Evolutionary conservation across 2,113 vertebrate species (phyloP), one percentile per base, ranked within the genome.

Genomic region (Plecturocebus donacophilus): DNA sequence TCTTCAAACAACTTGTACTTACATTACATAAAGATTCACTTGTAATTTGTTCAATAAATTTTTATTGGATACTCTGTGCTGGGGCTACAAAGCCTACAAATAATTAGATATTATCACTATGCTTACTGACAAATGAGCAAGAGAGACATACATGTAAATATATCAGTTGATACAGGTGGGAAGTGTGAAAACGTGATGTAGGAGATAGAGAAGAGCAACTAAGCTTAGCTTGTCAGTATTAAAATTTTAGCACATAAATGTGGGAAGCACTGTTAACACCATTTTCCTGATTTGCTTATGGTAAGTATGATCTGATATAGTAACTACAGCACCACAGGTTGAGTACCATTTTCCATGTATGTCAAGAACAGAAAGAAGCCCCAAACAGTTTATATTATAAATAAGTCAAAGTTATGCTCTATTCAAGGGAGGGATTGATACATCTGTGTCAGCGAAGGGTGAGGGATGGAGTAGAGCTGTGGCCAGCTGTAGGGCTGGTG

Each of bases 21-120:
- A 73, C 73, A 94, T 92, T 94, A 83, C 45, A 58, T 80, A 89
- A 17, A 81, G 42, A 80, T 40, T 96, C 83, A 76, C 49, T 52
- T 75, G 9, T 38, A 42, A 20, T 92, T 76, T 42, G 96, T 58
- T 79, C 54, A 64, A 32, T 32, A 81, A 66, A 73, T 96, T 32
- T 90, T 83, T 91, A 87, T 87, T 91, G 86, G 27, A 19, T 90
- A 52, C 38, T 79, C 14, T 70, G 38, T 95, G 27, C 84, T 71
- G 21, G 8, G 4, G 11, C 47, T 79, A 3, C 87, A 61, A 64
- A 47, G 25, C 49, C 73, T 91, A 64, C 27, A 64, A 64, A 64
- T 64, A 81, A 83, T 90, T 86, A 91, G 17, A 30, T 89, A 30
- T 52, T 71, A 45, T 88, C 85, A 32, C 17, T 68, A 27, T 76